phyloP scores from a whole-genome alignment of 2,797 vertebrate species.

The Smutsia temminckii region DNA sequence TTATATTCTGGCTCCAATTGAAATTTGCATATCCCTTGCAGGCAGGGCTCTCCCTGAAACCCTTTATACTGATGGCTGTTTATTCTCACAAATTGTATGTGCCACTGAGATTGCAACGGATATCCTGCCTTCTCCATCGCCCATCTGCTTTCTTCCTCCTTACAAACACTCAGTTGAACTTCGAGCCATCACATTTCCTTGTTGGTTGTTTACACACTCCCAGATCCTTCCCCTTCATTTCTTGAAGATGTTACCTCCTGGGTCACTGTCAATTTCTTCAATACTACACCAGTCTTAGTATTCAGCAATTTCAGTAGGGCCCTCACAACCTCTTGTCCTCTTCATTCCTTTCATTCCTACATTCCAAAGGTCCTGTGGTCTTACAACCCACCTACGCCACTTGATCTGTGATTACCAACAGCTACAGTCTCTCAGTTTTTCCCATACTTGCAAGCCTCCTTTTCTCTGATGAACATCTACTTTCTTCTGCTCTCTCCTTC shows the following conservation, averaged over 20 bases:
- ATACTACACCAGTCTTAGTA: background rate
- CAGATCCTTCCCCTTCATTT: background rate
- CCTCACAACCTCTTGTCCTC: background rate
- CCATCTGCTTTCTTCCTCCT: background rate
- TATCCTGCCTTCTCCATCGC: background rate
- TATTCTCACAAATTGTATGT: background rate
- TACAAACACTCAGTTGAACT: background rate
- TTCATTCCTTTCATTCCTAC: background rate
- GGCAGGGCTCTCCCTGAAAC: background rate
- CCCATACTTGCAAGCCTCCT: background rate
- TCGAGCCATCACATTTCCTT: background rate
- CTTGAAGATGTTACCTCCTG: background rate
- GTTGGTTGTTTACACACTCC: background rate
- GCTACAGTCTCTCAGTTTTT: background rate
- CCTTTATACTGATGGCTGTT: background rate
- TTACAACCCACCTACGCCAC: background rate
- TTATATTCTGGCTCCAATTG: background rate
- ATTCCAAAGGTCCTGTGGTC: background rate
- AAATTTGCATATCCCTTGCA: background rate
- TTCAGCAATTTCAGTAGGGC: background rate
- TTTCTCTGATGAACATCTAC: background rate
- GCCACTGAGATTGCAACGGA: background rate
- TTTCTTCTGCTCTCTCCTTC: background rate
- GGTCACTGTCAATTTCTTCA: background rate
- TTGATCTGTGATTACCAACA: background rate